These are phyloP conservation scores for Dysidea cf. avara DNA, from an alignment of 37 sponge, comb jelly and placozoan genomes.

Conservation along the genomic window DNA sequence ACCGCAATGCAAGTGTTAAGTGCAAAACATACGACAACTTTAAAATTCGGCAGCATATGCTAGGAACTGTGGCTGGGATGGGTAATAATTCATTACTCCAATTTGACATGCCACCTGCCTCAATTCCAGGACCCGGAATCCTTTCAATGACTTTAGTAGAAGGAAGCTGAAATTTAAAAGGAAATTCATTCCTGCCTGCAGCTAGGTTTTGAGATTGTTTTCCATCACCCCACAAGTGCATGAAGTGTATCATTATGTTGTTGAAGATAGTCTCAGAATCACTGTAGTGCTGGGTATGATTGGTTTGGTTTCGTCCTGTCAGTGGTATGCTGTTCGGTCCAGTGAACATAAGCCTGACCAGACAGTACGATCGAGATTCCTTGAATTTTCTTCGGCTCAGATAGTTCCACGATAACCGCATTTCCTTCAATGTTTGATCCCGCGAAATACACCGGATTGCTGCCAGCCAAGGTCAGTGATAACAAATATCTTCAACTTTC, in stretches of 20 bases:
- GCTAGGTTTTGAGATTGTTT: constrained; percentile 7
- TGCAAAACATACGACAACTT: constrained; percentile 16
- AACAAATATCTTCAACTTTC: no score
- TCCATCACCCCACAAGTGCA: constrained; percentile 31
- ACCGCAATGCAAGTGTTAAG: constrained; percentile 20
- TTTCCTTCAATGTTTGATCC: background rate
- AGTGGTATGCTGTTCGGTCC: constrained; percentile 48
- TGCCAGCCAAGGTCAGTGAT: no score
- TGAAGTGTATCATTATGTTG: background rate
- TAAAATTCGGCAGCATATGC: constrained; percentile 24
- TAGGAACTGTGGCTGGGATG: constrained; percentile 28
- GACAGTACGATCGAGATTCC: constrained; percentile 30
- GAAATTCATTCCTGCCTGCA: constrained; percentile 39
- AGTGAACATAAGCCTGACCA: constrained; percentile 64
- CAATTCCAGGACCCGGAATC: no score
- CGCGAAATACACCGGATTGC: no score
- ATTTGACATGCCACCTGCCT: no score
- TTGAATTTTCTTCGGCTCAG: constrained; percentile 32
- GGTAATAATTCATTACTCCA: background rate
- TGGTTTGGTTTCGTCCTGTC: constrained; percentile 32
- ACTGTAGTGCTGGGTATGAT: constrained; percentile 37
- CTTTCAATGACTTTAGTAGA: background rate
- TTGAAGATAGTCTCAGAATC: constrained; percentile 27
- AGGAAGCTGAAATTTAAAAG: constrained; percentile 40
- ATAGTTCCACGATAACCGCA: background rate